phyloP scores from a whole-genome alignment of 1,140 invertebrate species.

The Drosophila malerkotliana region DNA sequence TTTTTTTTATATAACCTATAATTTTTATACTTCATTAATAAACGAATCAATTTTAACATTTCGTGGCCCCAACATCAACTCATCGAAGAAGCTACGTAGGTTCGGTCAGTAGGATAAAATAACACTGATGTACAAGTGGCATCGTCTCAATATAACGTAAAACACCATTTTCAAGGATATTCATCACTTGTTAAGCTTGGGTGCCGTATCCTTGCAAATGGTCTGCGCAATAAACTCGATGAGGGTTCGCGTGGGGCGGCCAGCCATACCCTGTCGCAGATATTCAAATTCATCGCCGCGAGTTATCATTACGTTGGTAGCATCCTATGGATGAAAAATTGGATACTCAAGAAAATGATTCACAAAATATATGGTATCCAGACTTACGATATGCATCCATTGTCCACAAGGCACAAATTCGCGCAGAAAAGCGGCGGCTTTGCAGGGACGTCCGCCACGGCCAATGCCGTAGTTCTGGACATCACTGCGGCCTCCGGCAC shows the following conservation, averaged over 20 bases:
- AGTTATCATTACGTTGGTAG: conserved; percentile 78
- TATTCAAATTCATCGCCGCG: conserved; percentile 85
- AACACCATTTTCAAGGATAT: conserved; percentile 4
- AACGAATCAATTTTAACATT: conserved; percentile 59
- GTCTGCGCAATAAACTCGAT: conserved; percentile 88
- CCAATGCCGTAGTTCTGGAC: conserved; percentile 91
- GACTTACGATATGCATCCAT: conserved; percentile 96
- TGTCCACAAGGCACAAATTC: conserved; percentile 91
- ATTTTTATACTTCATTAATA: conserved; percentile 65
- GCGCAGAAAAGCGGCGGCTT: conserved; percentile 94
- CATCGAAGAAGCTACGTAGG: conserved; percentile 20
- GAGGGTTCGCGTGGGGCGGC: conserved; percentile 92
- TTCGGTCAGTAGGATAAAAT: conserved; percentile 37
- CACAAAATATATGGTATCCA: too few species aligned
- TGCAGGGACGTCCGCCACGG: conserved; percentile 91
- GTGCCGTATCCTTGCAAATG: conserved; percentile 80
- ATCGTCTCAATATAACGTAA: conserved; percentile 17
- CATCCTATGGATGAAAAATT: conserved; percentile 49
- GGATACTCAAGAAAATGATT: too few species aligned
- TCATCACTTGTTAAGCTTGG: conserved; percentile 60
- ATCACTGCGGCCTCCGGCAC: conserved; percentile 89
- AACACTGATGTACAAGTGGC: conserved; percentile 13
- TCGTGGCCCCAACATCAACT: conserved; percentile 21
- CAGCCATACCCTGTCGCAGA: conserved; percentile 88
- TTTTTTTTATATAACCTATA: conserved; percentile 61